Percentiles rank a stretch among this genome's conserved stretches.
phyloP scores from a whole-genome alignment of 2,888 invertebrate genomes.

The Pantelozetes paolii region DNA sequence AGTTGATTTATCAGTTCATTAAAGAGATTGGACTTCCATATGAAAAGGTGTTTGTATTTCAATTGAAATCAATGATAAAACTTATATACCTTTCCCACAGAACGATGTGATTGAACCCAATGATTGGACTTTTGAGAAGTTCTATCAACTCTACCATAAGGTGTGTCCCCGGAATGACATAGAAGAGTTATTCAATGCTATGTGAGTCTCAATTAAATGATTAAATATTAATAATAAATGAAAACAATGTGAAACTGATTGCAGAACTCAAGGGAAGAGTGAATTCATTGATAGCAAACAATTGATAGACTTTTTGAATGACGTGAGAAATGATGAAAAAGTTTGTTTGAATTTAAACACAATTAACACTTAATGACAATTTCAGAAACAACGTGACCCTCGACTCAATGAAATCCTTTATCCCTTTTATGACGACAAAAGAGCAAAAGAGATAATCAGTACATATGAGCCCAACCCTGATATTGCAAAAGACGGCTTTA shows the following conservation, averaged over 20 bases:
- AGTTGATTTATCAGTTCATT: conserved; percentile 92
- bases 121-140: conserved; percentile 96
- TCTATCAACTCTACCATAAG: conserved; percentile 95
- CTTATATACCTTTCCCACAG: conserved; percentile 56
- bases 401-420: conserved; percentile 97
- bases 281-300: conserved; percentile 80
- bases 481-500: conserved; percentile 60
- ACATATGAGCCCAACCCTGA: conserved; percentile 85
- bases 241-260: conserved; percentile 46
- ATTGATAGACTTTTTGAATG: conserved; percentile 87
- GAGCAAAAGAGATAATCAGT: conserved; percentile 84
- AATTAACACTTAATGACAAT: background rate
- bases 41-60: conserved; percentile 73
- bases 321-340: conserved; percentile 57
- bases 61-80: too few relatives aligned
- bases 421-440: conserved; percentile 90
- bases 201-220: too few relatives aligned
- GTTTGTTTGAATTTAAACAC: background rate
- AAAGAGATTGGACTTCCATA: conserved; percentile 88
- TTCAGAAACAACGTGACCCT: conserved; percentile 87
- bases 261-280: conserved; percentile 81
- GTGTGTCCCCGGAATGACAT: conserved; percentile 98
- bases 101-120: conserved; percentile 90
- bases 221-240: conserved; percentile 49
- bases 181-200: conserved; percentile 89